A percentile compares a stretch with the other conserved stretches of the same genome.
Conservation (phyloP, 2,113 vertebrate species). For the Sylvia atricapilla region DNA sequence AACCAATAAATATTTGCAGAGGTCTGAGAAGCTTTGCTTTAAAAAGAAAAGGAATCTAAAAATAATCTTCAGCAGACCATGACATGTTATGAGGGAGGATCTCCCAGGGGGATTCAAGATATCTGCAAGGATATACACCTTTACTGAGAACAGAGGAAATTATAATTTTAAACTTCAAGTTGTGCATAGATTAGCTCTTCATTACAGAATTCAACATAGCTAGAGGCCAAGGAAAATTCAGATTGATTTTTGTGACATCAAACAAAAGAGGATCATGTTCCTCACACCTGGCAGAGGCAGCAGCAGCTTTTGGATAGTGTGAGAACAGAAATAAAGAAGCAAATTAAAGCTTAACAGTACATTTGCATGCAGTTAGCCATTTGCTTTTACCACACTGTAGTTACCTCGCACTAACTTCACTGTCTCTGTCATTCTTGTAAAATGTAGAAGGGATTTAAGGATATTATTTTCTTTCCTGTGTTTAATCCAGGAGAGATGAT, state of each 20-base stretch:
- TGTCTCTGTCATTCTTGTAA: not conserved
- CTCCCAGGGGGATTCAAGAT: not conserved
- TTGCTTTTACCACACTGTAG: not conserved
- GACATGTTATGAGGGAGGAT: not conserved
- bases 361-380: conserved; percentile 5
- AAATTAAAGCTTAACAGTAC: not conserved
- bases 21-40: not conserved
- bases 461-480: not conserved
- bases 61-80: not conserved
- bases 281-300: not conserved
- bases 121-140: not conserved
- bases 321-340: not conserved
- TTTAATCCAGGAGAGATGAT: not conserved
- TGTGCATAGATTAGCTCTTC: not conserved
- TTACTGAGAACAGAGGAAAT: not conserved
- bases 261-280: conserved; percentile 25
- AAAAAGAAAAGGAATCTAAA: not conserved
- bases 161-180: not conserved
- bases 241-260: conserved; percentile 42
- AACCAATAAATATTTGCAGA: not conserved
- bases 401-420: not conserved
- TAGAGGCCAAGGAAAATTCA: conserved; percentile 20
- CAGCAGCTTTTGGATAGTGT: not conserved
- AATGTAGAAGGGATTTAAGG: not conserved
- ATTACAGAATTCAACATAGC: conserved; percentile 4